A percentile compares a stretch with the other conserved stretches of the same genome.
phyloP scores from a whole-genome alignment of 1,140 invertebrate species.

The Holotrichia oblita region DNA sequence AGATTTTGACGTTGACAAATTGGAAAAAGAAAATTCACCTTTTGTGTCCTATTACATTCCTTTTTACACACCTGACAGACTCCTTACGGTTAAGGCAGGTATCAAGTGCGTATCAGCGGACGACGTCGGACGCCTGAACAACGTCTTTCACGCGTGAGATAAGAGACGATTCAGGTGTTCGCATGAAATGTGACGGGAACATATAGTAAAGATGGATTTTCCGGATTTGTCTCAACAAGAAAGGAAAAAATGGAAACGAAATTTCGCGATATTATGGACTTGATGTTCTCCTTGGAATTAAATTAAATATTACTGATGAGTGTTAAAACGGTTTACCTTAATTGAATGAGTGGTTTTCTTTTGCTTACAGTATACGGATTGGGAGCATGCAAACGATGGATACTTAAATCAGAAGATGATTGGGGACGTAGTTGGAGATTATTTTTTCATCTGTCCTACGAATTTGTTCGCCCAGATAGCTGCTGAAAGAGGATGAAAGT shows the following conservation, averaged over 20 bases:
- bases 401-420: constrained; percentile 86
- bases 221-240: too few relatives aligned
- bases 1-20: constrained; percentile 35
- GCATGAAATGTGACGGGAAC: background rate
- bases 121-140: too few relatives aligned
- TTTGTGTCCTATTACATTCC: constrained; percentile 10
- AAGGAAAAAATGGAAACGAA: too few relatives aligned
- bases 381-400: constrained; percentile 84
- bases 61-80: background rate
- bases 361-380: constrained; percentile 92
- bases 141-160: background rate
- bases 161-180: background rate
- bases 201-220: too few relatives aligned
- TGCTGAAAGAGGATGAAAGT: constrained; percentile 81
- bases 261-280: too few relatives aligned
- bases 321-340: too few relatives aligned
- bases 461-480: constrained; percentile 89
- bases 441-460: constrained; percentile 93
- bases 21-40: constrained; percentile 8
- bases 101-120: background rate
- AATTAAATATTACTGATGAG: too few relatives aligned
- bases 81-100: background rate
- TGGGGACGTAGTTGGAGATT: constrained; percentile 89
- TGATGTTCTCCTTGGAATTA: too few relatives aligned
- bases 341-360: too few relatives aligned